These are phyloP conservation scores for Hipparchia semele DNA, from an alignment of 2,888 invertebrate species.

Conservation along the genomic window DNA sequence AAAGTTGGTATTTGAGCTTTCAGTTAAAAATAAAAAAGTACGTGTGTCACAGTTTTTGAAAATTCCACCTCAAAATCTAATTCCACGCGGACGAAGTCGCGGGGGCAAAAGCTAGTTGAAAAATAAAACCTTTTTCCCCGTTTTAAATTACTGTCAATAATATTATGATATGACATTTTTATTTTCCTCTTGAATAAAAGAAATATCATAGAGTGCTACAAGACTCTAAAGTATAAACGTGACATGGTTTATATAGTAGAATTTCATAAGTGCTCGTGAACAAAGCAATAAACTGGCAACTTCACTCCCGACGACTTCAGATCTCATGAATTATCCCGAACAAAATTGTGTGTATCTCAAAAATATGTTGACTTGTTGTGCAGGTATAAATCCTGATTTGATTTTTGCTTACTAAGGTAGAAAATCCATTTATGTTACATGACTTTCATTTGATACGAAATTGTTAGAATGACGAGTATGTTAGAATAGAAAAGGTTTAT, in stretches of 20 bases:
- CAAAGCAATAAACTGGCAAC: conserved; percentile 18
- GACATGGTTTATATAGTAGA: conserved; percentile 7
- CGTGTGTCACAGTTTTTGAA: too few relatives aligned
- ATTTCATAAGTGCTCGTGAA: conserved; percentile 4
- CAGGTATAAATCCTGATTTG: not conserved
- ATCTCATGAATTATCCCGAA: not conserved
- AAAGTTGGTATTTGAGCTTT: too few relatives aligned
- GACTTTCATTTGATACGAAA: conserved; percentile 4
- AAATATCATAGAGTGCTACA: conserved; percentile 5
- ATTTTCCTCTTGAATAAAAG: not conserved
- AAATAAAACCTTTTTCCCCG: not conserved
- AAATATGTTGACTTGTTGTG: not conserved
- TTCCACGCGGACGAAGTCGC: too few relatives aligned
- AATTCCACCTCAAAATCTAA: too few relatives aligned
- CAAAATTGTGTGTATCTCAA: not conserved
- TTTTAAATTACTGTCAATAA: not conserved
- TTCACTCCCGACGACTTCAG: not conserved
- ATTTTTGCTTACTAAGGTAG: not conserved
- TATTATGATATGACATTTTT: not conserved
- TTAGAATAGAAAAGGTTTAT: too few relatives aligned
- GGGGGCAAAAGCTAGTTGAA: too few relatives aligned
- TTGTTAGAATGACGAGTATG: too few relatives aligned
- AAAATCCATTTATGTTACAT: not conserved
- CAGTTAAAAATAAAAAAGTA: too few relatives aligned
- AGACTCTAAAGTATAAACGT: conserved; percentile 1